Base-by-base conservation (phyloP, 2,797 vertebrate species). In the Heterohyrax brucei region DNA sequence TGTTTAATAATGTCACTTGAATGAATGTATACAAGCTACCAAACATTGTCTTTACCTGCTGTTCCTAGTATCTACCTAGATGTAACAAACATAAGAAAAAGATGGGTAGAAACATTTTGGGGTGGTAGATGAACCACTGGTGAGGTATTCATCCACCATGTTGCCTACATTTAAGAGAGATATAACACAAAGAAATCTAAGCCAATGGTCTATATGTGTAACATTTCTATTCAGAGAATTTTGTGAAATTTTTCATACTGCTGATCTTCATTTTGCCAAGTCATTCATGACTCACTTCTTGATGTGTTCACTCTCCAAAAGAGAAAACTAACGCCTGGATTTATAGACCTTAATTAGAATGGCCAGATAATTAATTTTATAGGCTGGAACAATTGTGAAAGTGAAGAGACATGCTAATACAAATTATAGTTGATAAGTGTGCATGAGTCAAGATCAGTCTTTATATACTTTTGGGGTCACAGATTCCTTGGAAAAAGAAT, bases 121-220 rank as follows among this genome's bases (percentile, higher is more conserved):
- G n/a, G 18, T 56, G 18, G 46, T n/a, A 22, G 64, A 59, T 81
- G 50, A 64, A n/a, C 61, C 66, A 48, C 10, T 64, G 48, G 61
- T 72, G 75, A 93, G 44, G 7, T 56, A 77, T 66, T 85, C 61
- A 66, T 22, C 7, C 33, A 56, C 46, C 53, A 10, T 89, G 16
- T 89, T 81, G 92, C 90, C 75, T 92, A 62, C 86, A 85, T 91
- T 82, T 76, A 88, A 77, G 19, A 48, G 28, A 50, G 94, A 85
- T 87, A 66, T 77, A 61, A 83, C 91, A 75, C 28, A 33, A 95
- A 50, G 50, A 7, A 19, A 75, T 87, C 89, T 95, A 86, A 87
- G 70, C 50, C 95, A 96, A 79, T 64, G 64, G 14, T 86, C 76
- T 18, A 28, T 59, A 7, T 89, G 21, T 79, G 61, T 66, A 53